phyloP scores from a whole-genome alignment of 1,140 invertebrate genomes.

The Portunus trituberculatus region DNA sequence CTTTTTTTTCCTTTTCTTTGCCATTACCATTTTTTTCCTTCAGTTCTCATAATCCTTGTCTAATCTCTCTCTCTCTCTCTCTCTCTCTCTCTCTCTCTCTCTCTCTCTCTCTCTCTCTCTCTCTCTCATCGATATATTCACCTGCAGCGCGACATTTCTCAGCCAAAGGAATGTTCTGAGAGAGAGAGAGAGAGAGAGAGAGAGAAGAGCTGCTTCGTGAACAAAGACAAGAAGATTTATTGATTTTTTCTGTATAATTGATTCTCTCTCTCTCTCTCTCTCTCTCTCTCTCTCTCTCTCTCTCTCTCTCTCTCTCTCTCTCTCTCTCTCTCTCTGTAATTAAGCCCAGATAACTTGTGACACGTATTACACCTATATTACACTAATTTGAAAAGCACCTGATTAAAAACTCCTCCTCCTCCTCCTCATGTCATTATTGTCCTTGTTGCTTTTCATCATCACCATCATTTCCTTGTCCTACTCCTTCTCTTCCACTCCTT shows the following conservation, averaged over 20 bases:
- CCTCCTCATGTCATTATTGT: no score
- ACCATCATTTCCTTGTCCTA: no score
- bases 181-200: neutral
- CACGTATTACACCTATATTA: no score
- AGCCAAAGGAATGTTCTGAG: no score
- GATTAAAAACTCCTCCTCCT: no score
- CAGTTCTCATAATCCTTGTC: neutral
- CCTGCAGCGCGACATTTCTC: neutral
- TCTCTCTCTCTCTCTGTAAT: constrained; percentile 39
- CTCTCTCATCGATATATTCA: neutral
- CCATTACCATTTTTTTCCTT: neutral
- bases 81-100: constrained; percentile 48
- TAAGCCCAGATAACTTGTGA: no score
- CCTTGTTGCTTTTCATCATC: no score
- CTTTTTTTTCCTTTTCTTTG: neutral
- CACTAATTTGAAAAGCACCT: no score
- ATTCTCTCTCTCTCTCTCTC: neutral
- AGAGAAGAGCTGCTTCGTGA: no score
- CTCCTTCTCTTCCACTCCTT: no score
- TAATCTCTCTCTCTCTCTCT: constrained; percentile 40
- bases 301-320: constrained; percentile 48
- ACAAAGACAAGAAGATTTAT: neutral
- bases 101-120: constrained; percentile 48
- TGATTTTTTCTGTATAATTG: neutral
- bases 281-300: constrained; percentile 48